Base-by-base conservation (phyloP, 2,888 invertebrate genomes). In the Acrobeloides nanus region DNA sequence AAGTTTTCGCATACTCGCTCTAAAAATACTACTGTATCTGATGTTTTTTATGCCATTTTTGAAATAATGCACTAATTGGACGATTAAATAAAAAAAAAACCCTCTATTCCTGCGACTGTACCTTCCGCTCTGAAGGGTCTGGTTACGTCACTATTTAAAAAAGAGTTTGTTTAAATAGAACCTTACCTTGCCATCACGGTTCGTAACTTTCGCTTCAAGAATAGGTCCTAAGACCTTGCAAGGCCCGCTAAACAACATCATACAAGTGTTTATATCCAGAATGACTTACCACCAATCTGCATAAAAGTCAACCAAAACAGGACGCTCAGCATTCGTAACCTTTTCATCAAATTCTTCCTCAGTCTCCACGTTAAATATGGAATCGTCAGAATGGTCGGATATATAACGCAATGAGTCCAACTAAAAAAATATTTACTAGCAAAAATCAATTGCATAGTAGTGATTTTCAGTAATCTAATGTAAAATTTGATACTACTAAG, bases 291-390 rank as follows among this genome's bases (percentile, higher is more conserved):
- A 20, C 35, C 35, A 35, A 15, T 35, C 35, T 12, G 70, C 70
- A 45, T 66, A 62, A 43, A 70, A 70, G 32, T 69, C 68, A 27
- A 68, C 61, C 21, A 70, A 54, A 0, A 69, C 64, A 21, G 64
- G 64, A 2, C 31, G 26, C 8, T 8, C 29, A 15, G 45, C 24
- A n/a, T 24, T 15, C 15, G n/a, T 24, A 15, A 24, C 35, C 2
- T 12, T 21, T n/a, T 53, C 41, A 6, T 52, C 32, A 39, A 50
- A 51, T 4, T 51, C 50, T 4, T 50, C 41, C 12, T 50, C 51
- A 15, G 38, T 24, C 17, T 24, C 39, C 17, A 50, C 15, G 10
- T 38, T 27, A 20, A 50, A 50, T 1, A 50, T 24, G 24, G 25
- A 21, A 20, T 18, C 7, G 18, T 12, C 17, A 8, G 17, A 15